Evolutionary conservation across 2,888 invertebrate species (phyloP).

Genomic region (Protodeltote pygarga): DNA sequence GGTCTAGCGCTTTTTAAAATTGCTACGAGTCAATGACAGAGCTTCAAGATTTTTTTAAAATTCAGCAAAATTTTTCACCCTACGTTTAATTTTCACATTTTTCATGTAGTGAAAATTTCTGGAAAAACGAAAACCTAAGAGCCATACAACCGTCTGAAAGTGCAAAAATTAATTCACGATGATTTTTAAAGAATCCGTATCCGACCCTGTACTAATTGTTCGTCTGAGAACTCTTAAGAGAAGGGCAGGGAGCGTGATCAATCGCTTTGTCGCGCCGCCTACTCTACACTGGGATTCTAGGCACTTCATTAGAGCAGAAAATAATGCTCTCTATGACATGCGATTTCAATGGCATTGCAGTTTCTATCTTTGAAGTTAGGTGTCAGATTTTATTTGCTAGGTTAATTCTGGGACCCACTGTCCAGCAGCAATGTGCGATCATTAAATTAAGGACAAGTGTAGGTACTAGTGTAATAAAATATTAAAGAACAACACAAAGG

Average conservation of each 20-base stretch:
- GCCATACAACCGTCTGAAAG: constrained; percentile 1
- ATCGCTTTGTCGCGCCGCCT: constrained; percentile 61
- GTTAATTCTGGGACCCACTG: no score
- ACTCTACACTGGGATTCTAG: constrained; percentile 27
- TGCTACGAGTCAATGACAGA: no score
- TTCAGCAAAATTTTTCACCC: no score
- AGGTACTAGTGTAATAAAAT: no score
- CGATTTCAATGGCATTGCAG: constrained; percentile 2
- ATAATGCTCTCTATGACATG: constrained; percentile 15
- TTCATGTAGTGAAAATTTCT: no score
- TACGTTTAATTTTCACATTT: not conserved
- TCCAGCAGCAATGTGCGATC: no score
- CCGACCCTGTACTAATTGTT: constrained; percentile 43
- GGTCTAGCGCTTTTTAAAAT: no score
- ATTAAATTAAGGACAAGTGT: no score
- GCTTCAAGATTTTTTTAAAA: no score
- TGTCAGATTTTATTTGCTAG: no score
- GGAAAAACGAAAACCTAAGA: not conserved
- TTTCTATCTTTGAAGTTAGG: not conserved
- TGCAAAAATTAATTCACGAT: constrained; percentile 37
- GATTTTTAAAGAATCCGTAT: constrained; percentile 34
- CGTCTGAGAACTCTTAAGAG: constrained; percentile 31
- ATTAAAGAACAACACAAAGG: no score
- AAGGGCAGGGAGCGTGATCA: constrained; percentile 60
- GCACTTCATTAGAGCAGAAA: constrained; percentile 40